These are phyloP conservation scores for Aporophyla lueneburgensis DNA, from an alignment of 2,888 invertebrate genomes.

Conservation along the genomic window DNA sequence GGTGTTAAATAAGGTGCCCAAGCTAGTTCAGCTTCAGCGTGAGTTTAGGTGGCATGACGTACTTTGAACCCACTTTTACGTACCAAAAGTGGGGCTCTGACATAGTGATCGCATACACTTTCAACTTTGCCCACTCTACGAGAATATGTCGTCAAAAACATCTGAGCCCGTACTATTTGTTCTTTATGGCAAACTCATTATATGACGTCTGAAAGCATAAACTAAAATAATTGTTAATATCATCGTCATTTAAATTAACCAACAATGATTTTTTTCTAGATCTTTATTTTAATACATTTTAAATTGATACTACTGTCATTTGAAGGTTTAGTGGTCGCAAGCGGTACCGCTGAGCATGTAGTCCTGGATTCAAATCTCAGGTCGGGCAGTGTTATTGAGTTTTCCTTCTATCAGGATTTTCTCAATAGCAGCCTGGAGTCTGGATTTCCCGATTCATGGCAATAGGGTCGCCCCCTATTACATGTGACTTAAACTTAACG, in stretches of 20 bases:
- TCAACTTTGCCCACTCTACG: neutral
- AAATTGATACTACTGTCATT: neutral
- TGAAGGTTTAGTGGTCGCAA: neutral
- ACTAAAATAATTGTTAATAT: neutral
- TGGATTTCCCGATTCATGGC: too few relatives aligned
- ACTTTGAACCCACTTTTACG: neutral
- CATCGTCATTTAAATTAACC: neutral
- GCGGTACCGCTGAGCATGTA: too few relatives aligned
- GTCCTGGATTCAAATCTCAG: too few relatives aligned
- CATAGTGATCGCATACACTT: neutral
- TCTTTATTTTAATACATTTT: neutral
- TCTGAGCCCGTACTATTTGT: neutral
- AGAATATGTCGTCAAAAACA: constrained; percentile 1
- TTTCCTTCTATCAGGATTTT: too few relatives aligned
- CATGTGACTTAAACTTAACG: neutral
- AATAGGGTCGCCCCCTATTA: neutral
- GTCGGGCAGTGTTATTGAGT: too few relatives aligned
- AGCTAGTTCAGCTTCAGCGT: neutral
- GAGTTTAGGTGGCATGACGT: too few relatives aligned
- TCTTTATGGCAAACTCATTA: neutral
- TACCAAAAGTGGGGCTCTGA: neutral
- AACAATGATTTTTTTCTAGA: neutral
- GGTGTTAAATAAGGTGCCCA: neutral
- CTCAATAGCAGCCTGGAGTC: too few relatives aligned
- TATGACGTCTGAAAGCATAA: neutral